A percentile compares a stretch with the other conserved stretches of the same genome.
phyloP scores from a whole-genome alignment of 2,888 invertebrate genomes.

The Trichogramma evanescens region DNA sequence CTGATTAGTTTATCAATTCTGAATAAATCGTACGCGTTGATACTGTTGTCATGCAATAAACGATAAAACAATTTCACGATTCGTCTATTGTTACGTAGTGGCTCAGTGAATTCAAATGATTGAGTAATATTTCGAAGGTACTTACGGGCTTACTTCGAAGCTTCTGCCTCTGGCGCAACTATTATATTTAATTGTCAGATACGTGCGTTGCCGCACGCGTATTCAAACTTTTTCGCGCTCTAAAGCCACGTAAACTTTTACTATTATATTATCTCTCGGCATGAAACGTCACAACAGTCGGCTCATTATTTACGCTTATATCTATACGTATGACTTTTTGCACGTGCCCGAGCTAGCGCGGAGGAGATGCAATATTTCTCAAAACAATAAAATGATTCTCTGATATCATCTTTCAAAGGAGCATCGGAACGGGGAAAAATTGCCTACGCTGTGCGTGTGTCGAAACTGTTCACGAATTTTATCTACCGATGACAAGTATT shows the following conservation, averaged over 20 bases:
- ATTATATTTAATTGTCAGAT: conserved; percentile 2
- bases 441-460: neutral
- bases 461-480: neutral
- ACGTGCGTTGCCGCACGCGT: neutral
- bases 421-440: neutral
- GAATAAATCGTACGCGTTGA: too few species aligned
- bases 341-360: neutral
- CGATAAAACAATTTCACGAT: conserved; percentile 1
- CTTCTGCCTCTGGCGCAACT: conserved; percentile 1
- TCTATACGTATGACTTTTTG: neutral
- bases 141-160: too few species aligned
- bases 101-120: conserved; percentile 15
- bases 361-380: neutral
- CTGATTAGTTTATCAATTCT: too few species aligned
- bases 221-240: neutral
- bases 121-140: conserved; percentile 6
- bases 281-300: too few species aligned
- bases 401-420: neutral
- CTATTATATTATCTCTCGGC: too few species aligned
- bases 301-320: neutral
- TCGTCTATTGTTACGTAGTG: conserved; percentile 12
- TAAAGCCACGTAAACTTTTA: too few species aligned
- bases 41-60: too few species aligned
- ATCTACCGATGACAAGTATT: neutral
- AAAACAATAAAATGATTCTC: conserved; percentile 7